Conservation (phyloP, 2,113 vertebrate genomes). For the Ovis aries region DNA sequence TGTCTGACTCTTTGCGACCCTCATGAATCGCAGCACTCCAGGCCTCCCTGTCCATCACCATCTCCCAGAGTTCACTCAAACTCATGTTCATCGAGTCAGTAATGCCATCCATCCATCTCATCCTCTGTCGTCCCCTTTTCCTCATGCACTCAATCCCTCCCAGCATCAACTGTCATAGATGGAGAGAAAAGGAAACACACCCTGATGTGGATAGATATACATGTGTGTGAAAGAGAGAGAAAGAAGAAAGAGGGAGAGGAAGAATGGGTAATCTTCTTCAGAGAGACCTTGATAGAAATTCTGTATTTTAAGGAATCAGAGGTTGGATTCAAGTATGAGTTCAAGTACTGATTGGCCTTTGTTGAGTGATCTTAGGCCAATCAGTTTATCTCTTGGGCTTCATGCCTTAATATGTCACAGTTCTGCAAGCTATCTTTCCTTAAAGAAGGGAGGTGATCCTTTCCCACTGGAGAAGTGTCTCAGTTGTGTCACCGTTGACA, state of each 20-base stretch:
- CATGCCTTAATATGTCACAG: not conserved
- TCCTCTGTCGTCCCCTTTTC: no score
- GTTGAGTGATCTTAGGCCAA: not conserved
- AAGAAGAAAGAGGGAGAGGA: not conserved
- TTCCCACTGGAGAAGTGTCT: not conserved
- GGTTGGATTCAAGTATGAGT: not conserved
- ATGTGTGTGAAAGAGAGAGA: not conserved
- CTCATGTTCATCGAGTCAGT: fast-evolving
- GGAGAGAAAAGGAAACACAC: not conserved
- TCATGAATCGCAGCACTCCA: no score
- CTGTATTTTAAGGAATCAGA: not conserved
- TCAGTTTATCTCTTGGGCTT: not conserved
- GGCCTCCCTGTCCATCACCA: no score
- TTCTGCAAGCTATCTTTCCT: not conserved
- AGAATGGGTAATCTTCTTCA: not conserved
- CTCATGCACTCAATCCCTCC: no score
- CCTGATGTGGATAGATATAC: slow-evolving; percentile 3
- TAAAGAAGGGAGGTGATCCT: not conserved
- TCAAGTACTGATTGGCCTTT: not conserved
- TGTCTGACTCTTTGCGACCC: no score
- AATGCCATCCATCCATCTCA: no score
- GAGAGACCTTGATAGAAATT: not conserved
- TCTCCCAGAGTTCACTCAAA: no score
- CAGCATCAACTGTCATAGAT: not conserved
- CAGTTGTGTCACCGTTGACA: not conserved